These are phyloP conservation scores for Cyprinodon brontotheroides DNA, from an alignment of 2,113 vertebrate genomes.

Conservation along the genomic window DNA sequence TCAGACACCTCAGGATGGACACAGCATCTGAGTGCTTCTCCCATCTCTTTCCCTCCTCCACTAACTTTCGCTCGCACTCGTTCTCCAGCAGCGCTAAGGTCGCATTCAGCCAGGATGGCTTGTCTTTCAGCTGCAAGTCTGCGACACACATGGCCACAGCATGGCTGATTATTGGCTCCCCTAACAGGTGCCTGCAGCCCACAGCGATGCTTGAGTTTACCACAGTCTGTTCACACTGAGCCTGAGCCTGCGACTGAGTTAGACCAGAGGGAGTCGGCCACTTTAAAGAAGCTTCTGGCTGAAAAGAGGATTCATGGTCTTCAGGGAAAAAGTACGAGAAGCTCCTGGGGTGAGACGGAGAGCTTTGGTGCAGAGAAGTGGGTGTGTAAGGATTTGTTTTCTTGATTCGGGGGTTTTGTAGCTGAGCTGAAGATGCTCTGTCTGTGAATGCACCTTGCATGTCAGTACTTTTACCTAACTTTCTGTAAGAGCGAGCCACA, in stretches of 20 bases:
- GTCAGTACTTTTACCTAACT: not conserved
- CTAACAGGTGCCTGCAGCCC: slow-evolving; percentile 79
- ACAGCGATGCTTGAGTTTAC: slow-evolving; percentile 82
- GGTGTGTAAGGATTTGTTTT: slow-evolving; percentile 53
- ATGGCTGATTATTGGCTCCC: slow-evolving; percentile 38
- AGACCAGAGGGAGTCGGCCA: slow-evolving; percentile 90
- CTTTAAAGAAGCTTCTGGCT: slow-evolving; percentile 61
- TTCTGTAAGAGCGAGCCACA: slow-evolving; percentile 6
- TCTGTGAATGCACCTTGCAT: slow-evolving; percentile 5
- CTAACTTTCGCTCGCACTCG: slow-evolving; percentile 88
- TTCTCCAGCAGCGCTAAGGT: slow-evolving; percentile 88
- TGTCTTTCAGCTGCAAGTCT: slow-evolving; percentile 89
- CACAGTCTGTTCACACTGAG: slow-evolving; percentile 77
- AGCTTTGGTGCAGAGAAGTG: slow-evolving; percentile 71
- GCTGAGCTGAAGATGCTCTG: slow-evolving; percentile 1
- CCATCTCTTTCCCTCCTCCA: slow-evolving; percentile 75
- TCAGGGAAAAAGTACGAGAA: slow-evolving; percentile 91
- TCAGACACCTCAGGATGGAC: slow-evolving; percentile 82
- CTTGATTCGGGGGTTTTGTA: slow-evolving; percentile 54
- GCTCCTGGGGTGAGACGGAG: slow-evolving; percentile 78
- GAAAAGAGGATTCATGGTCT: slow-evolving; percentile 79
- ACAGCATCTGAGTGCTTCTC: slow-evolving; percentile 68
- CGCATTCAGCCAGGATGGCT: slow-evolving; percentile 82
- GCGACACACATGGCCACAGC: slow-evolving; percentile 82
- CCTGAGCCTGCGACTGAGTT: slow-evolving; percentile 61